phyloP scores from a whole-genome alignment of 2,797 vertebrate species.

The Cossypha polioptera region DNA sequence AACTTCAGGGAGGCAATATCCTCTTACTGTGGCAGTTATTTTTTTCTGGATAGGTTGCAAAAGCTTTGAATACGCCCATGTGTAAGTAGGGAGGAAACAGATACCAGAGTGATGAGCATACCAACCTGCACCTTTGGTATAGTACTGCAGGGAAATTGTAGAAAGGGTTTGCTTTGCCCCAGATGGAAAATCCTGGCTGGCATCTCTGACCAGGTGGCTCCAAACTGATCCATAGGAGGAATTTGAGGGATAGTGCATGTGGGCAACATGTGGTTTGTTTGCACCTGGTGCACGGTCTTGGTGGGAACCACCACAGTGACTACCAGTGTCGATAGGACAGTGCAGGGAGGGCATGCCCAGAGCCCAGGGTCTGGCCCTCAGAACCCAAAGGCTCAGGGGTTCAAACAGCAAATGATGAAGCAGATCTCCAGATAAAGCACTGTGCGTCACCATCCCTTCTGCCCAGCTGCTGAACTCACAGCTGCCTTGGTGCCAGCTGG shows the following conservation, averaged over 20 bases:
- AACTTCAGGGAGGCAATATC: neutral
- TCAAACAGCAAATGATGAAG: conserved; percentile 20
- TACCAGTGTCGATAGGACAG: neutral
- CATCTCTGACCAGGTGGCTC: neutral
- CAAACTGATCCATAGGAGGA: neutral
- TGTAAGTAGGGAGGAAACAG: neutral
- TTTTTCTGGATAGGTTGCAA: neutral
- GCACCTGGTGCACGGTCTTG: accelerated
- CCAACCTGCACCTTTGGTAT: neutral
- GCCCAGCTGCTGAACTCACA: conserved; percentile 36
- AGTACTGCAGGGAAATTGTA: neutral
- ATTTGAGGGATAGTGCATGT: neutral
- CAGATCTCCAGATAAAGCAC: neutral
- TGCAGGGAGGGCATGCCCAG: neutral
- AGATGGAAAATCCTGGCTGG: neutral
- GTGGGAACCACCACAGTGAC: neutral
- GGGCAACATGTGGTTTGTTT: neutral
- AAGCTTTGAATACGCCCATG: neutral
- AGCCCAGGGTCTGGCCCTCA: neutral
- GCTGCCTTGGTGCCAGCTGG: conserved; percentile 46
- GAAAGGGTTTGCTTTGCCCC: neutral
- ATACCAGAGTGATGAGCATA: neutral
- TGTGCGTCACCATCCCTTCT: conserved; percentile 6
- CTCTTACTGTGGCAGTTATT: neutral
- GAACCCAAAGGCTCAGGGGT: neutral